phyloP scores from a whole-genome alignment of 2,888 invertebrate species.

The Scaptomyza reducta region DNA sequence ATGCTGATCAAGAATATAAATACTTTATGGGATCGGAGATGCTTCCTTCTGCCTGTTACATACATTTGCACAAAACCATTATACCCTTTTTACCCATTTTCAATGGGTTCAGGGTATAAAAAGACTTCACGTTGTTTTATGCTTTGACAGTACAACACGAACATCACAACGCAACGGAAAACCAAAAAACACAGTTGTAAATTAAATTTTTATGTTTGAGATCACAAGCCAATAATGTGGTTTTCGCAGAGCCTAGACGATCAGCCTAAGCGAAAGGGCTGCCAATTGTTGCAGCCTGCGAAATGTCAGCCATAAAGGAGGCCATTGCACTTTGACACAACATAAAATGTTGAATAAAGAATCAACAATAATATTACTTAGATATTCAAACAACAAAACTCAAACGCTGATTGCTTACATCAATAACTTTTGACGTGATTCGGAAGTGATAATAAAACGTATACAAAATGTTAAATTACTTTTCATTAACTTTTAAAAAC shows the following conservation, averaged over 20 bases:
- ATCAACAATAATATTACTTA: constrained; percentile 18
- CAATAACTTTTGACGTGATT: too few relatives aligned
- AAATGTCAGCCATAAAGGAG: constrained; percentile 17
- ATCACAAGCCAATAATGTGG: constrained; percentile 63
- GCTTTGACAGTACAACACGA: constrained; percentile 49
- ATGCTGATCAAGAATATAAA: too few relatives aligned
- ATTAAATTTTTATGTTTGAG: constrained; percentile 79
- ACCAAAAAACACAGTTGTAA: constrained; percentile 78
- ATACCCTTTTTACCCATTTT: too few relatives aligned
- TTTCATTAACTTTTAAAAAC: background rate
- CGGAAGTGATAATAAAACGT: too few relatives aligned
- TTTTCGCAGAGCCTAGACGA: constrained; percentile 11
- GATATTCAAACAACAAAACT: constrained; percentile 1
- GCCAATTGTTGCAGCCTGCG: constrained; percentile 13
- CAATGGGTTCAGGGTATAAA: too few relatives aligned
- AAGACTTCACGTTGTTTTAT: constrained; percentile 77
- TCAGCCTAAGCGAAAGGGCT: constrained; percentile 12
- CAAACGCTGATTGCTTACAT: constrained; percentile 14
- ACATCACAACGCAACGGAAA: background rate
- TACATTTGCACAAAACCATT: too few relatives aligned
- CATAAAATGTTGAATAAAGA: constrained; percentile 14
- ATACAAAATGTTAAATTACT: constrained; percentile 1
- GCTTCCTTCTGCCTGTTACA: too few relatives aligned
- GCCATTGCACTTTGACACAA: constrained; percentile 38
- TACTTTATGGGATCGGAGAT: too few relatives aligned